Evolutionary conservation across 2,888 invertebrate species (phyloP).

Genomic region (Orthosia incerta): DNA sequence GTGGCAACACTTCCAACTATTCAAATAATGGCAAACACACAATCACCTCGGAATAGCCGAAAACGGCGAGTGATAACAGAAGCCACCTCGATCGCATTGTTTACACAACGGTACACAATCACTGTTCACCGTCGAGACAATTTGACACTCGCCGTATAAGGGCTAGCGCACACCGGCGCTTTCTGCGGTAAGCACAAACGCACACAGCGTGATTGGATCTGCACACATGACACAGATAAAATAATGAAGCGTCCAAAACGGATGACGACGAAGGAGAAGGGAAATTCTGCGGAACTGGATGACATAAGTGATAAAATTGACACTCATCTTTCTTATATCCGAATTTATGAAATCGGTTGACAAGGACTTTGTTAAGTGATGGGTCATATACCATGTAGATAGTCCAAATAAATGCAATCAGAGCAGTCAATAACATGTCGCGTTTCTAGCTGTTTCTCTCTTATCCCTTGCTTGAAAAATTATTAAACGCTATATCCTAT

Average conservation of each 20-base stretch:
- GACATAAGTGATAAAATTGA: conserved; percentile 27
- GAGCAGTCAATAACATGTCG: background rate
- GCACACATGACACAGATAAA: conserved; percentile 68
- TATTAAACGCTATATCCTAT: background rate
- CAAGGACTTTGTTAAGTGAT: conserved; percentile 6
- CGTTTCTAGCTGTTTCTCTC: background rate
- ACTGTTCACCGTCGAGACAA: conserved; percentile 53
- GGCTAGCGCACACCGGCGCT: conserved; percentile 69
- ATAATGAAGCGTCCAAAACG: conserved; percentile 28
- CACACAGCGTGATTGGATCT: conserved; percentile 62
- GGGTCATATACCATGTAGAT: background rate
- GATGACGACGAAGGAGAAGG: conserved; percentile 29
- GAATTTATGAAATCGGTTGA: background rate
- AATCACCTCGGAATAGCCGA: conserved; percentile 64
- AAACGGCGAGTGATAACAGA: conserved; percentile 73
- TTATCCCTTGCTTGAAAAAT: background rate
- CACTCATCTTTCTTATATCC: conserved; percentile 8
- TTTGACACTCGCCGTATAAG: conserved; percentile 79
- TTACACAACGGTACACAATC: conserved; percentile 65
- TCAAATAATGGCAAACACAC: conserved; percentile 52
- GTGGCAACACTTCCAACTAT: conserved; percentile 5
- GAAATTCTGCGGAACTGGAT: conserved; percentile 23
- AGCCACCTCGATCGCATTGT: conserved; percentile 70
- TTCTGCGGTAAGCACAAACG: conserved; percentile 70
- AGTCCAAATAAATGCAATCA: no score